These are phyloP conservation scores for Pachycephus smyrnensis DNA, from an alignment of 2,888 invertebrate genomes.

Conservation along the genomic window DNA sequence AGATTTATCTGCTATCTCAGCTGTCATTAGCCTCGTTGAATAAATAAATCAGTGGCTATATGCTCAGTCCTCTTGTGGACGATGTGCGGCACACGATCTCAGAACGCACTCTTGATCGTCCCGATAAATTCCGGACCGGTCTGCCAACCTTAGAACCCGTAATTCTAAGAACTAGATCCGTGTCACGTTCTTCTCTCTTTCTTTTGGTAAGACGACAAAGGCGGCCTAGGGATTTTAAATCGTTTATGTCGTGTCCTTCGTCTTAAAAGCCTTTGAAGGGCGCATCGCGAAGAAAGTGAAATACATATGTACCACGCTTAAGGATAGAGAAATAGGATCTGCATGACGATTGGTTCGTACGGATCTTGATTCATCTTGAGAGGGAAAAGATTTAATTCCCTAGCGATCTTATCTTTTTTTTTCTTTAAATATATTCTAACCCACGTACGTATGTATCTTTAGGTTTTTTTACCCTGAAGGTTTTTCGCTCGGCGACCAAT, in stretches of 20 bases:
- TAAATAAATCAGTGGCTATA: constrained; percentile 7
- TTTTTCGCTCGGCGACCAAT: too few relatives aligned
- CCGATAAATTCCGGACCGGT: constrained; percentile 6
- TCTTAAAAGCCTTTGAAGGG: neutral
- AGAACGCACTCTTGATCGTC: neutral
- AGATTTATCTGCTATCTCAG: constrained; percentile 2
- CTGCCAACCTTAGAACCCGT: constrained; percentile 1
- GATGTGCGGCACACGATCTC: neutral
- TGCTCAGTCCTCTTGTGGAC: neutral
- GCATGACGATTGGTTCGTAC: neutral
- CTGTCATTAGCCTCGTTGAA: constrained; percentile 7
- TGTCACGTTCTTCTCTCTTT: constrained; percentile 14
- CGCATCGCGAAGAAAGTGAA: neutral
- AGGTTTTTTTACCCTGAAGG: too few relatives aligned
- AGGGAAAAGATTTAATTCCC: neutral
- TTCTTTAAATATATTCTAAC: too few relatives aligned
- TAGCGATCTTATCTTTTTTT: too few relatives aligned
- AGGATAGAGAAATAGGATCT: neutral
- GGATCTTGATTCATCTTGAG: neutral
- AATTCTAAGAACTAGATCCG: constrained; percentile 19
- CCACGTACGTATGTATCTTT: too few relatives aligned
- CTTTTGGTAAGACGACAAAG: neutral
- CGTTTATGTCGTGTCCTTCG: neutral
- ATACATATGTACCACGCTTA: neutral
- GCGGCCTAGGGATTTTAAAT: neutral